Conservation (phyloP, 2,797 vertebrate species). For the Silurus aristotelis region DNA sequence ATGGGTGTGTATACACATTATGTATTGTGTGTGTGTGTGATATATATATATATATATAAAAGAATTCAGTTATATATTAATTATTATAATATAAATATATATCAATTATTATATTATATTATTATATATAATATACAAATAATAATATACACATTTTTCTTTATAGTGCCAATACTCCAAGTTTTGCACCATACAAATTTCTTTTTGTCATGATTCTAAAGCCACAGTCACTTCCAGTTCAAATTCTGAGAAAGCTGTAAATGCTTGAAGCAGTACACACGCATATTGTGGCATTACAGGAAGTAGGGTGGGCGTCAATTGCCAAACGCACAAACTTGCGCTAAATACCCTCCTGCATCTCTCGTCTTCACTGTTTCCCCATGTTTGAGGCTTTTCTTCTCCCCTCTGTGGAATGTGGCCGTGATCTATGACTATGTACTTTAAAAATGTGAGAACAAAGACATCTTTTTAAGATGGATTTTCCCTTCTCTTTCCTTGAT, state of each 20-base stretch:
- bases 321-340: neutral
- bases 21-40: too few relatives aligned
- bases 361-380: conserved; percentile 24
- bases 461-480: conserved; percentile 56
- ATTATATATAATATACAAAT: neutral
- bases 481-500: conserved; percentile 44
- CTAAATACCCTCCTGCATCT: conserved; percentile 33
- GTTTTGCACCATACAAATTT: neutral
- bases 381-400: conserved; percentile 53
- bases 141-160: neutral
- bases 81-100: too few relatives aligned
- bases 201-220: neutral
- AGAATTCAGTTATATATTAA: too few relatives aligned
- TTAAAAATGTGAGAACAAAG: conserved; percentile 58
- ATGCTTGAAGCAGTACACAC: neutral
- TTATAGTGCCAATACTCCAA: neutral
- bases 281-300: neutral
- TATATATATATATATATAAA: too few relatives aligned
- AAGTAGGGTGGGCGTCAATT: conserved; percentile 35
- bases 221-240: neutral
- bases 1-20: too few relatives aligned
- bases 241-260: neutral
- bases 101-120: too few relatives aligned
- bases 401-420: conserved; percentile 50
- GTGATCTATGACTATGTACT: conserved; percentile 55